These are phyloP conservation scores for Cantharis rustica DNA, from an alignment of 2,888 invertebrate species.

Conservation along the genomic window DNA sequence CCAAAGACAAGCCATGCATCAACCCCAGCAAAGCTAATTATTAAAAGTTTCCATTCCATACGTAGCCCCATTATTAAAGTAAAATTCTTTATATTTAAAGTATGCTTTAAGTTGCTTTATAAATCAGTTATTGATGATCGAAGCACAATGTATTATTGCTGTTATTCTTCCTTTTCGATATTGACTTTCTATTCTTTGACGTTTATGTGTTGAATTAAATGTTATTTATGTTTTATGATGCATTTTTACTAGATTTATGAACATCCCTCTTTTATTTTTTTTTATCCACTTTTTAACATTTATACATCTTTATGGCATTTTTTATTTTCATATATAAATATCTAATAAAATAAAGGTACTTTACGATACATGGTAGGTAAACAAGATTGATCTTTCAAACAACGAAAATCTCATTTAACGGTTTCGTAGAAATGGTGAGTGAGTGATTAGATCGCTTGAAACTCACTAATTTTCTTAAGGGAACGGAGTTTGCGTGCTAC, in stretches of 20 bases:
- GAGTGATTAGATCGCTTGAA: not conserved
- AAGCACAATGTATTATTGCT: slow-evolving; percentile 27
- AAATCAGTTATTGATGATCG: slow-evolving; percentile 38
- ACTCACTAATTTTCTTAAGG: too few relatives aligned
- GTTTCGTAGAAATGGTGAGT: not conserved
- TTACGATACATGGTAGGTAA: not conserved
- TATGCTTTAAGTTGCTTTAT: slow-evolving; percentile 31
- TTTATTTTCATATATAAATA: not conserved
- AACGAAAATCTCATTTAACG: not conserved
- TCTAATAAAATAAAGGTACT: not conserved
- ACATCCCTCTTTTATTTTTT: slow-evolving; percentile 9
- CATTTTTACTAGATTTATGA: slow-evolving; percentile 22
- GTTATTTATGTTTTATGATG: slow-evolving; percentile 30
- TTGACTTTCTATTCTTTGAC: slow-evolving; percentile 29
- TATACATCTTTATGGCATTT: slow-evolving; percentile 18
- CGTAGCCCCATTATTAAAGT: slow-evolving; percentile 38
- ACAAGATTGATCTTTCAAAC: not conserved
- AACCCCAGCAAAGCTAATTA: slow-evolving; percentile 37
- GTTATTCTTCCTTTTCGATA: slow-evolving; percentile 26
- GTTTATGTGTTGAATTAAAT: slow-evolving; percentile 31
- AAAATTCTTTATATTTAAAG: slow-evolving; percentile 35
- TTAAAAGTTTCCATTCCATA: slow-evolving; percentile 36
- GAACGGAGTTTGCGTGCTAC: too few relatives aligned
- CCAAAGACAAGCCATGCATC: slow-evolving; percentile 38
- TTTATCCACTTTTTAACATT: slow-evolving; percentile 14